phyloP scores from a whole-genome alignment of 2,797 vertebrate species.

The Rhadinocentrus ornatus region DNA sequence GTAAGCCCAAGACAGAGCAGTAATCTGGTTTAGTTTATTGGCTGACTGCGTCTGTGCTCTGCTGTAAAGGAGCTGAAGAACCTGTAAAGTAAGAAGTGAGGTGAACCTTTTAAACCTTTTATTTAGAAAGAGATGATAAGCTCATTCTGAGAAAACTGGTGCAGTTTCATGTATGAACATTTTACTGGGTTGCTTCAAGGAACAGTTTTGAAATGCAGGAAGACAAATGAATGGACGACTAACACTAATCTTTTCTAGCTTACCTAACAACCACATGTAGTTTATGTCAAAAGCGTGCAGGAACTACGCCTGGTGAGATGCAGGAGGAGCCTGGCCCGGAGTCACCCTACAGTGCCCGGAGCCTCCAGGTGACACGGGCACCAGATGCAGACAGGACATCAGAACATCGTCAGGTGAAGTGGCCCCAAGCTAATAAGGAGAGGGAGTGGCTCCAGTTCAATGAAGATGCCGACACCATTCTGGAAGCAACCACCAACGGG shows the following conservation, averaged over 20 bases:
- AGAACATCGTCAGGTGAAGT: no score
- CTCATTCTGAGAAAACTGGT: constrained; percentile 10
- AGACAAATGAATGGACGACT: constrained; percentile 14
- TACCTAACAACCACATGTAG: not conserved
- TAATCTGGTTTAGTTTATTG: constrained; percentile 47
- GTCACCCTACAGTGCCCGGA: no score
- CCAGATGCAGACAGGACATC: no score
- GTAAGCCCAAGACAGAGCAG: constrained; percentile 26
- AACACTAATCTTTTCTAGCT: not conserved
- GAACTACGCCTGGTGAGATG: no score
- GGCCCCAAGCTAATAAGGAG: no score
- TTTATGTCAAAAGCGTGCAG: not conserved
- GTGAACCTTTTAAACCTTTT: constrained; percentile 4
- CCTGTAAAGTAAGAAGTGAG: constrained; percentile 9
- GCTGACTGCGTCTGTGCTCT: constrained; percentile 10
- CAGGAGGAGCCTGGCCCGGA: no score
- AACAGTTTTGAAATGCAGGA: constrained; percentile 1
- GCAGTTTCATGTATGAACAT: not conserved
- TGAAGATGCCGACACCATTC: no score
- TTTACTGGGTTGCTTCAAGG: constrained; percentile 15
- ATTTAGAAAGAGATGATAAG: not conserved
- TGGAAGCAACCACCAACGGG: no score
- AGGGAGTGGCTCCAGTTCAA: no score
- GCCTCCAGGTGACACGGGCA: no score
- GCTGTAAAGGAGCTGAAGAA: constrained; percentile 26